phyloP scores from a whole-genome alignment of 2,797 vertebrate species.

The Gephyroberyx darwinii region DNA sequence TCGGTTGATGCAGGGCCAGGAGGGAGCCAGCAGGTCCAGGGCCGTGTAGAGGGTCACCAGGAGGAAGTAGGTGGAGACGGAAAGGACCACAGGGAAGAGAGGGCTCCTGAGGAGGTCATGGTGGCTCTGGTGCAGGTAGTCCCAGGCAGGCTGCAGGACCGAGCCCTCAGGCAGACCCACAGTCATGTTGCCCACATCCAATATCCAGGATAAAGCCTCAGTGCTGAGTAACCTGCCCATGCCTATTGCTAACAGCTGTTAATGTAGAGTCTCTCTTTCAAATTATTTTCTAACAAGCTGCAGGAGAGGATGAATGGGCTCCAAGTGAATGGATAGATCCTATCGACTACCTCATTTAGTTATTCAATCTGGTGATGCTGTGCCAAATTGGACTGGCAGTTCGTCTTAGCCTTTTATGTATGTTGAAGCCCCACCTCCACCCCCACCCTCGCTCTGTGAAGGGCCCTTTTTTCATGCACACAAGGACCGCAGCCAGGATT shows the following conservation, averaged over 20 bases:
- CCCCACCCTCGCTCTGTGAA: slow-evolving; percentile 64
- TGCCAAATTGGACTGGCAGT: slow-evolving; percentile 73
- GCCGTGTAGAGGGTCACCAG: slow-evolving; percentile 79
- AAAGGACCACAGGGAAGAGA: slow-evolving; percentile 82
- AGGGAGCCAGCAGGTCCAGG: slow-evolving; percentile 82
- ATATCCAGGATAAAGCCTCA: slow-evolving; percentile 65
- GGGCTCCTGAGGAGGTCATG: slow-evolving; percentile 80
- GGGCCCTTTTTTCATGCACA: slow-evolving; percentile 70
- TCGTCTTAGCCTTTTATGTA: slow-evolving; percentile 74
- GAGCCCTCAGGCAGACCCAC: slow-evolving; percentile 61
- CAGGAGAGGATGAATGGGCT: slow-evolving; percentile 32
- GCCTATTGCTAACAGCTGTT: slow-evolving; percentile 55
- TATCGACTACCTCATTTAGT: slow-evolving; percentile 58
- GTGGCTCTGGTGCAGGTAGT: slow-evolving; percentile 82
- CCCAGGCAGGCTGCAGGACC: slow-evolving; percentile 82
- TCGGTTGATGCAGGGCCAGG: slow-evolving; percentile 80
- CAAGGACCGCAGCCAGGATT: slow-evolving; percentile 75
- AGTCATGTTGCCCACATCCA: slow-evolving; percentile 64
- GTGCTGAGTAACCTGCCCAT: slow-evolving; percentile 44
- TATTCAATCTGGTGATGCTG: slow-evolving; percentile 56
- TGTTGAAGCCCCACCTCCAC: slow-evolving; percentile 75
- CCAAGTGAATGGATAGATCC: slow-evolving; percentile 48
- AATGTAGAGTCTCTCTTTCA: slow-evolving; percentile 22
- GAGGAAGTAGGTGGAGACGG: slow-evolving; percentile 81
- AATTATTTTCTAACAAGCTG: slow-evolving; percentile 34